Conservation (phyloP, 2,797 vertebrate species). For the Sebastes melanostomus region DNA sequence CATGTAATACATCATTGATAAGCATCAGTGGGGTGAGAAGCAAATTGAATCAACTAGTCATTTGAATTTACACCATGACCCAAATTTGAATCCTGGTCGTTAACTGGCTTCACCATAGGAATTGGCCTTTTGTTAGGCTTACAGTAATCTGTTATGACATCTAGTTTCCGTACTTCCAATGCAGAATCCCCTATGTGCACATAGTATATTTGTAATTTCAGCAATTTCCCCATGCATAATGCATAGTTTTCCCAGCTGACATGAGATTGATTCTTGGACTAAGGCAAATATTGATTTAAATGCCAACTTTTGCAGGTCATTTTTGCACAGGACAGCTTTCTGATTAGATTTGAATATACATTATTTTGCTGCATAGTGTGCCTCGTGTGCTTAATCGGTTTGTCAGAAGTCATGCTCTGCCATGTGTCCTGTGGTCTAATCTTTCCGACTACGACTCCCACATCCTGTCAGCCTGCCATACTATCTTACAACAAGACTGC, state of each 20-base stretch:
- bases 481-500: conserved; percentile 16
- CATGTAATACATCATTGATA: not conserved
- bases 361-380: not conserved
- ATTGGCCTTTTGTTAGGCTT: not conserved
- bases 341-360: not conserved
- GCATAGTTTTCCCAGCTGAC: not conserved
- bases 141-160: not conserved
- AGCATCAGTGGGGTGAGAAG: not conserved
- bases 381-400: conserved; percentile 8
- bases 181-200: not conserved
- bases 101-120: not conserved
- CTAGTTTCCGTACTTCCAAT: not conserved
- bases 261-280: not conserved
- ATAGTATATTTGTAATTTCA: not conserved
- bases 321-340: not conserved
- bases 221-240: not conserved
- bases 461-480: conserved; percentile 42
- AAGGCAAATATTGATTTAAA: not conserved
- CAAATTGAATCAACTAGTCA: not conserved
- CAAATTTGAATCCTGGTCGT: not conserved
- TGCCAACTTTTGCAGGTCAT: not conserved
- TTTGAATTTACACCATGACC: no score
- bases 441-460: conserved; percentile 33
- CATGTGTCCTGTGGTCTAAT: conserved; percentile 30
- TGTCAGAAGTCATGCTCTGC: conserved; percentile 27